Evolutionary conservation across 2,888 invertebrate species (phyloP), one percentile per base, ranked within the genome.

Genomic region (Drosophila eohydei): DNA sequence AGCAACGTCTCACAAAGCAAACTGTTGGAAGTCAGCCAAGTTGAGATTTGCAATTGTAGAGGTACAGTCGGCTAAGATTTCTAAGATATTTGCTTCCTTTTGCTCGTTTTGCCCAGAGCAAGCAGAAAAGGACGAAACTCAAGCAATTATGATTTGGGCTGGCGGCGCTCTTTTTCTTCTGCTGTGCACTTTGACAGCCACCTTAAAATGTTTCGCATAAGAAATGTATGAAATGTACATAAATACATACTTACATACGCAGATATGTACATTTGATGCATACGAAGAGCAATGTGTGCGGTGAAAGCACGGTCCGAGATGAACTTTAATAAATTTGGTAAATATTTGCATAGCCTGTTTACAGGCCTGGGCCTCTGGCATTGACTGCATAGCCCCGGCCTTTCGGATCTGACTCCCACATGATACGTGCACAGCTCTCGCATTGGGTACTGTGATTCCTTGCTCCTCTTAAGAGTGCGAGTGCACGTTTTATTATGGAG

Each of bases 401-500:
- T 46, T 40, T 28, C 30, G 54, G 54, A 43, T 63, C 52, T 36
- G 48, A 57, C 73, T 52, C 78, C 78, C 66, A 57, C 77, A 78
- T 60, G 61, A 54, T 69, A 77, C 80, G 80, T 74, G 78, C 80
- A 68, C 54, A 57, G 67, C 61, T 78, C 48, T 69, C 30, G 76
- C 69, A 81, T 79, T 79, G 74, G 71, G 67, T 61, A 80, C 81
- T 72, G 78, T 80, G 83, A 83, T 83, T 83, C 80, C 51, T 62
- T 71, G 65, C 75, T 60, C 48, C 59, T 40, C 54, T 62, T 64
- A 57, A 32, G 73, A 71, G 78, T 72, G 81, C 71, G 71, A 82
- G 73, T 83, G 78, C 85, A 85, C 85, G 81, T 85, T 85, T 85
- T 85, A 85, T 85, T 80, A 81, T 72, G 71, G 61, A 72, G 69